These are phyloP conservation scores for Triops cancriformis DNA, from an alignment of 1,140 invertebrate species.

Conservation along the genomic window DNA sequence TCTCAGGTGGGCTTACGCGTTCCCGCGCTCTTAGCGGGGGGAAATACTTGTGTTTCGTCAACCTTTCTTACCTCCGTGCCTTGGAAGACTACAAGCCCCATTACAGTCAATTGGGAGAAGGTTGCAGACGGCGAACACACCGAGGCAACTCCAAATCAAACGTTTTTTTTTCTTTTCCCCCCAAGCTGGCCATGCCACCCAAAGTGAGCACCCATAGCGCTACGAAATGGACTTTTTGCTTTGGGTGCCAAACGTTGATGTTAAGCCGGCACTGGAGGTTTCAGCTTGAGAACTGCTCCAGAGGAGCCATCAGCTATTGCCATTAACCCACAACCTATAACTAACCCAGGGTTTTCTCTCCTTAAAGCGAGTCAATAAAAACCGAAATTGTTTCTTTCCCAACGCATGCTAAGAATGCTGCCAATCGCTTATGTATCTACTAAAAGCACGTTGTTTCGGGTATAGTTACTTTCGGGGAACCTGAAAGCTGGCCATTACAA, in stretches of 20 bases:
- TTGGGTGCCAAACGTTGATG: neutral
- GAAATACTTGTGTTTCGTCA: constrained; percentile 4
- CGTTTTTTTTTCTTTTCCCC: no score
- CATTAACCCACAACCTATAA: constrained; percentile 6
- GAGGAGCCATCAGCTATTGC: constrained; percentile 3
- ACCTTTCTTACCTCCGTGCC: neutral
- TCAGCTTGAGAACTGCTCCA: neutral
- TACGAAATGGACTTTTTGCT: neutral
- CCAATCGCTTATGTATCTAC: neutral
- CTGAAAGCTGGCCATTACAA: neutral
- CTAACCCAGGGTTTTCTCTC: neutral
- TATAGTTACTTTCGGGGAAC: no score
- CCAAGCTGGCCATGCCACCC: neutral
- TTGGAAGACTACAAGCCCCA: neutral
- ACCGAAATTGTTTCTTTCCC: neutral
- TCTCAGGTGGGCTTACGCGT: neutral
- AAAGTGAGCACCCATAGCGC: constrained; percentile 12
- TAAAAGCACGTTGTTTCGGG: neutral
- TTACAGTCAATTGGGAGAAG: neutral
- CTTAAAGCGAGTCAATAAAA: neutral
- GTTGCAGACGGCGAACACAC: neutral
- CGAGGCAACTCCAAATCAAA: neutral
- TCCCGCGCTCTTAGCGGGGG: constrained; percentile 3
- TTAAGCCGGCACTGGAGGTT: neutral
- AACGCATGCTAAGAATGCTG: neutral